A percentile compares a stretch with the other conserved stretches of the same genome.
Evolutionary conservation across 2,888 invertebrate genomes (phyloP).

Genomic region (Oxytorus armatus): DNA sequence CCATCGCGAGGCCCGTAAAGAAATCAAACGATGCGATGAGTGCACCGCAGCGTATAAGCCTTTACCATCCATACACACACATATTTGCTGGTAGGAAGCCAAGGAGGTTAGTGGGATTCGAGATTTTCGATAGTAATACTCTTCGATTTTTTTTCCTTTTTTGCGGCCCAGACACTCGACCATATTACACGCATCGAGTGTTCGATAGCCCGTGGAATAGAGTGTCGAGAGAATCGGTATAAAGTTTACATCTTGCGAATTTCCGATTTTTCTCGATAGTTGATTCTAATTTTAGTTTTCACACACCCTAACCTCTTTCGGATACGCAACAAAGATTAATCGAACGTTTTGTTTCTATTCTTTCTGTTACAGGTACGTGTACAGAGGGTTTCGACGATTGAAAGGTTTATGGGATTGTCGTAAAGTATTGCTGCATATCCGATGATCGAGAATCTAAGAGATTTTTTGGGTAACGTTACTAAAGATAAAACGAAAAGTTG

Average conservation of each 20-base stretch:
- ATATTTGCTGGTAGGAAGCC: slow-evolving; percentile 75
- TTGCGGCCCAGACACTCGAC: slow-evolving; percentile 11
- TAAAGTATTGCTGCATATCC: background rate
- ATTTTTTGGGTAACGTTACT: slow-evolving; percentile 5
- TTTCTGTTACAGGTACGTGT: slow-evolving; percentile 66
- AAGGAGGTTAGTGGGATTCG: slow-evolving; percentile 82
- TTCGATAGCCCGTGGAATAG: slow-evolving; percentile 39
- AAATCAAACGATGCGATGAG: slow-evolving; percentile 69
- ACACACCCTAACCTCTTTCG: background rate
- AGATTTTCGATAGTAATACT: slow-evolving; percentile 81
- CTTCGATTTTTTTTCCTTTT: slow-evolving; percentile 38
- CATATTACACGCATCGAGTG: slow-evolving; percentile 27
- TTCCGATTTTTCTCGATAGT: slow-evolving; percentile 19
- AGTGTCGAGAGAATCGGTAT: slow-evolving; percentile 39
- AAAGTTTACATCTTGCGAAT: slow-evolving; percentile 20
- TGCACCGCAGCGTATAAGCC: slow-evolving; percentile 44
- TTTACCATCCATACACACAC: slow-evolving; percentile 16
- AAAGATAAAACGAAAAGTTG: background rate
- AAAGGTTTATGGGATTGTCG: background rate
- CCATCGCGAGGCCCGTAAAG: slow-evolving; percentile 71
- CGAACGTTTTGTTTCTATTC: slow-evolving; percentile 26
- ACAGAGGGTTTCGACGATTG: background rate
- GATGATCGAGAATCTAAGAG: background rate
- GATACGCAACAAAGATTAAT: slow-evolving; percentile 13
- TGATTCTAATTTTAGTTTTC: background rate